Percentiles rank a stretch among this genome's conserved stretches.
phyloP scores from a whole-genome alignment of 2,888 invertebrate genomes.

The Synergus umbraculus region DNA sequence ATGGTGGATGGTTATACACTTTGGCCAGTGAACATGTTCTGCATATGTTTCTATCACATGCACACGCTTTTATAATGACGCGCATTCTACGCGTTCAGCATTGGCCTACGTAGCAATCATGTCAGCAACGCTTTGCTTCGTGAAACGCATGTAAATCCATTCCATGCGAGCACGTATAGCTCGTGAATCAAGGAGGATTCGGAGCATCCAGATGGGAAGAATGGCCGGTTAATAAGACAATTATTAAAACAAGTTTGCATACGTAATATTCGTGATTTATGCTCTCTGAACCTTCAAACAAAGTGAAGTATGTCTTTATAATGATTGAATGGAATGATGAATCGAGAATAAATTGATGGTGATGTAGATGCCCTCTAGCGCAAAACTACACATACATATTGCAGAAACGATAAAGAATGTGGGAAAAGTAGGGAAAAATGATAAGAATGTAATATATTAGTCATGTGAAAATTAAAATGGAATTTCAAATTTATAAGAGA shows the following conservation, averaged over 20 bases:
- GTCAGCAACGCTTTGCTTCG: slow-evolving; percentile 71
- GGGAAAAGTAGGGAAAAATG: not conserved
- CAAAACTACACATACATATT: not conserved
- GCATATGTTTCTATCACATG: slow-evolving; percentile 7
- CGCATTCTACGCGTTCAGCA: slow-evolving; percentile 69
- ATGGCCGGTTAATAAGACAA: slow-evolving; percentile 7
- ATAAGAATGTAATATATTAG: not conserved
- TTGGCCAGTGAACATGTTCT: not conserved
- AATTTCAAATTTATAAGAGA: too few relatives aligned
- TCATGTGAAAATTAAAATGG: not conserved
- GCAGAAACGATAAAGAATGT: not conserved
- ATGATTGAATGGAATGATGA: slow-evolving; percentile 14
- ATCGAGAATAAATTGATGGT: slow-evolving; percentile 5
- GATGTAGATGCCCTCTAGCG: not conserved
- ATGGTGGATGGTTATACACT: not conserved
- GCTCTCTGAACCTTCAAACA: slow-evolving; percentile 5
- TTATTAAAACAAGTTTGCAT: slow-evolving; percentile 12
- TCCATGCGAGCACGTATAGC: slow-evolving; percentile 54
- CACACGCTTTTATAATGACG: slow-evolving; percentile 49
- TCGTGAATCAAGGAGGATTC: slow-evolving; percentile 12
- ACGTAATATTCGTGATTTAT: slow-evolving; percentile 9
- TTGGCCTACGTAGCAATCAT: slow-evolving; percentile 71
- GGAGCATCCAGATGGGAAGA: slow-evolving; percentile 9
- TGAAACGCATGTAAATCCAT: slow-evolving; percentile 75
- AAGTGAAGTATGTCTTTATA: slow-evolving; percentile 17